A percentile compares a stretch with the other conserved stretches of the same genome.
Evolutionary conservation across 2,888 invertebrate genomes (phyloP).

Genomic region (Amphipoea oculea): DNA sequence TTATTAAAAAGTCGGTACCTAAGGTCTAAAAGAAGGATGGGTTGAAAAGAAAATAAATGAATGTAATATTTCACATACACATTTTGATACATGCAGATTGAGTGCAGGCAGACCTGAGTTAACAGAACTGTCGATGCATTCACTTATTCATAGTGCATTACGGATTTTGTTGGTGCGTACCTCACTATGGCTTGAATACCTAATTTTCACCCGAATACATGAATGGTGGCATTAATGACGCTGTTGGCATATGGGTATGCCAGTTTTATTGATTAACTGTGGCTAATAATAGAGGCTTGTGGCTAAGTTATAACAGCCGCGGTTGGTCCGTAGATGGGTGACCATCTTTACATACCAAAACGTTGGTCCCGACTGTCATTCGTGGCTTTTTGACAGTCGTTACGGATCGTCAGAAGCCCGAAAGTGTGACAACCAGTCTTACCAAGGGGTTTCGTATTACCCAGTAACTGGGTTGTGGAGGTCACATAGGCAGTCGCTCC

Average conservation of each 20-base stretch:
- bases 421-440: too few species aligned
- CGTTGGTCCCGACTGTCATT: too few species aligned
- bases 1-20: neutral
- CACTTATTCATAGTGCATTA: slow-evolving; percentile 6
- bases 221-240: slow-evolving; percentile 19
- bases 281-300: too few species aligned
- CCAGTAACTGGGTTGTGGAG: too few species aligned
- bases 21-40: neutral
- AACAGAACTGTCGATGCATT: slow-evolving; percentile 11
- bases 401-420: too few species aligned
- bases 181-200: slow-evolving; percentile 17
- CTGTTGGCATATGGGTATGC: slow-evolving; percentile 6
- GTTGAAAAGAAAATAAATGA: neutral
- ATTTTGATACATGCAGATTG: slow-evolving; percentile 3
- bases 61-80: neutral
- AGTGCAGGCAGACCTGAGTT: neutral
- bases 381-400: too few species aligned
- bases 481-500: too few species aligned
- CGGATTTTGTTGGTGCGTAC: neutral
- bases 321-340: too few species aligned
- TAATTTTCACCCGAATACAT: slow-evolving; percentile 5
- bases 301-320: too few species aligned
- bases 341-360: too few species aligned
- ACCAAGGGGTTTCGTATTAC: too few species aligned
- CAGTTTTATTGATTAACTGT: neutral